Percentiles rank a stretch among this genome's conserved stretches.
These are phyloP conservation scores for Argynnis bischoffii DNA, from an alignment of 2,888 invertebrate genomes.

Conservation along the genomic window DNA sequence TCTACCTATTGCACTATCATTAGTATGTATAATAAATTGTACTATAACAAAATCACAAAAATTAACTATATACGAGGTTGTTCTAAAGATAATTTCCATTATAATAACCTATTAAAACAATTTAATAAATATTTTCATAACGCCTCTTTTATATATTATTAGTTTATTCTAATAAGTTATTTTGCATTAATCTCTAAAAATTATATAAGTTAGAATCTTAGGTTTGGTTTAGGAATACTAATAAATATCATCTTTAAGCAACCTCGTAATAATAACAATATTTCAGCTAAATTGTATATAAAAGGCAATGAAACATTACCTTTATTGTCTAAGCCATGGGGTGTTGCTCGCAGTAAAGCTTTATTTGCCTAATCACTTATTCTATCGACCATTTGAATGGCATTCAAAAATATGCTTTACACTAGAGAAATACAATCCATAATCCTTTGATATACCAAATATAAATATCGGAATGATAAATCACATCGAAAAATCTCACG, in stretches of 20 bases:
- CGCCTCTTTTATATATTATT: too few species aligned
- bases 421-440: not conserved
- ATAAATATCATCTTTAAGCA: not conserved
- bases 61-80: not conserved
- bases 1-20: not conserved
- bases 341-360: conserved; percentile 25
- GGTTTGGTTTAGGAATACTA: not conserved
- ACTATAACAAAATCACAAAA: conserved; percentile 26
- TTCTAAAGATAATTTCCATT: not conserved
- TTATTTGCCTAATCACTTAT: not conserved
- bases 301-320: conserved; percentile 12
- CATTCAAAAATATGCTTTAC: conserved; percentile 20
- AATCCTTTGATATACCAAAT: not conserved
- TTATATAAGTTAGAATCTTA: too few species aligned
- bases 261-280: conserved; percentile 3
- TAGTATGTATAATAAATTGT: conserved; percentile 19
- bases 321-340: conserved; percentile 31
- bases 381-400: conserved; percentile 1
- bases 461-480: conserved; percentile 21
- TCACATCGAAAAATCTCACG: conserved; percentile 15
- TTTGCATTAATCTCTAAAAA: too few species aligned
- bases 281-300: conserved; percentile 12
- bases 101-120: too few species aligned
- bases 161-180: too few species aligned
- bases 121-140: too few species aligned